phyloP scores from a whole-genome alignment of 1,140 invertebrate genomes.

The Aphidius gifuensis region DNA sequence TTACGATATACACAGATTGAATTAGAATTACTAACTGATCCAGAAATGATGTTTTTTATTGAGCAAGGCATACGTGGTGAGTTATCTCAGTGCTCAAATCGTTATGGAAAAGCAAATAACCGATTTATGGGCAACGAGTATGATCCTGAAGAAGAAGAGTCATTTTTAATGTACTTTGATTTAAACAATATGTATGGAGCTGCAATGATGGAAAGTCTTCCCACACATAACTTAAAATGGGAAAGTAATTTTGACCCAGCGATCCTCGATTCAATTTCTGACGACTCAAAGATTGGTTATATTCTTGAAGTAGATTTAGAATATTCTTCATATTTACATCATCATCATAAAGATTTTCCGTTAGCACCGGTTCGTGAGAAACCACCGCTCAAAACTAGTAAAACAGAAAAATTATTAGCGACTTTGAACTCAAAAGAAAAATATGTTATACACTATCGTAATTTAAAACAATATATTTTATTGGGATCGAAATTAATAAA shows the following conservation, averaged over 20 bases:
- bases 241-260: constrained; percentile 9
- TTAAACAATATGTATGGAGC: constrained; percentile 58
- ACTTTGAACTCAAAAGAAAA: too few species aligned
- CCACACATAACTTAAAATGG: constrained; percentile 50
- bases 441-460: too few species aligned
- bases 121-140: constrained; percentile 35
- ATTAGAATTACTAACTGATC: neutral
- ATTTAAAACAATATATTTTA: too few species aligned
- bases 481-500: too few species aligned
- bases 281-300: constrained; percentile 52
- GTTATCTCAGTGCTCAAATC: neutral
- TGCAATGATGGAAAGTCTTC: constrained; percentile 49
- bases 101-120: constrained; percentile 52
- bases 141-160: constrained; percentile 38
- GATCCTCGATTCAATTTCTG: constrained; percentile 30
- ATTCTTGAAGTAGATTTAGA: constrained; percentile 51
- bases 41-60: neutral
- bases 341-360: constrained; percentile 41
- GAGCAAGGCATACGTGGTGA: neutral
- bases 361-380: constrained; percentile 35
- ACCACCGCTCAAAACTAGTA: neutral
- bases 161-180: constrained; percentile 53
- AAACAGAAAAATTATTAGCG: neutral
- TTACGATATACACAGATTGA: neutral
- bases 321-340: constrained; percentile 33